These are phyloP conservation scores for Drosophila austrosaltans DNA, from an alignment of 2,888 invertebrate genomes.

Conservation along the genomic window DNA sequence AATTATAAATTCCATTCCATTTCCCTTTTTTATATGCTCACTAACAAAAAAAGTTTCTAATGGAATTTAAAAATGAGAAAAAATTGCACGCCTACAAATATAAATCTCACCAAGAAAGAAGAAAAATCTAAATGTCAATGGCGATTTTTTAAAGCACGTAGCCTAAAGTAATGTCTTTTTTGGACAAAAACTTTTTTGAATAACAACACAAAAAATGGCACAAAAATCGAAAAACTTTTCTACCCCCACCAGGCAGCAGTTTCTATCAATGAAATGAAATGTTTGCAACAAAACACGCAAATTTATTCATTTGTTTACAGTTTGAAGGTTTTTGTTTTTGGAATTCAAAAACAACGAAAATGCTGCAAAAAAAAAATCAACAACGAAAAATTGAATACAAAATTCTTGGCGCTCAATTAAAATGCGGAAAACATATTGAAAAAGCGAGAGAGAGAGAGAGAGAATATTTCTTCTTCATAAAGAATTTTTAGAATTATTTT, in stretches of 20 bases:
- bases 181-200: no score
- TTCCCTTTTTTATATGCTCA: no score
- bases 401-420: conserved; percentile 5
- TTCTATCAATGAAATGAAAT: conserved; percentile 11
- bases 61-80: no score
- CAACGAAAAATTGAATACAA: conserved; percentile 21
- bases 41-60: no score
- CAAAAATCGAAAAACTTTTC: conserved; percentile 1
- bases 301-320: conserved; percentile 41
- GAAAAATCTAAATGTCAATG: no score
- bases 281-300: conserved; percentile 10
- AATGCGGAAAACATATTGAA: not conserved
- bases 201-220: not conserved
- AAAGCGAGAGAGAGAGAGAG: not conserved
- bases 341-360: conserved; percentile 2
- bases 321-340: conserved; percentile 8
- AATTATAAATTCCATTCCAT: no score
- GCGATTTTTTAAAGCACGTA: no score
- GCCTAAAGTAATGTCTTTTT: no score
- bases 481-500: conserved; percentile 7
- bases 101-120: no score
- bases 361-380: not conserved
- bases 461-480: not conserved
- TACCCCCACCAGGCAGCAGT: not conserved
- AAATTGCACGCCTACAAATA: no score